Base-by-base conservation (phyloP, 2,113 vertebrate genomes). In the Lycaon pictus region DNA sequence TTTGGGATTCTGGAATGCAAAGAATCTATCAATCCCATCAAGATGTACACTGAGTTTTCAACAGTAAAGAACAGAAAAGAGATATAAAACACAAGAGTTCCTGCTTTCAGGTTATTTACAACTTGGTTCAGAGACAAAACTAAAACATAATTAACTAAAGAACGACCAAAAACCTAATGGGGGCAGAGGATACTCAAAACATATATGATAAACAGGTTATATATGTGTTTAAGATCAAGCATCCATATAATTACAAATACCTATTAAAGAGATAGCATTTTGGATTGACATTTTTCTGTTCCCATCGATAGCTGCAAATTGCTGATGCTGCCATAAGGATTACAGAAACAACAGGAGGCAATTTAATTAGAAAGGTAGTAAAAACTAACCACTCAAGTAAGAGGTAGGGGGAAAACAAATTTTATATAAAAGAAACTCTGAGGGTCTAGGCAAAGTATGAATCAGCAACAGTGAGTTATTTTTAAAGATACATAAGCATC, bases 251-350 rank as follows among this genome's bases (percentile, higher is more conserved):
- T 60, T 80, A 74, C 56, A 88, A 91, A 77, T 56, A 58, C 32
- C 65, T 65, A 58, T 77, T 94, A 72, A 60, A 90, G 58, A 80
- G 93, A 85, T 1, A 37, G 53, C 56, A 76, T n/a, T 80, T 69
- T 67, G 76, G 81, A 67, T 17, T 76, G 95, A 80, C 85, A 76
- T 71, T 93, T 90, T 82, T 88, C 71, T 74, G 37, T 63, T 72
- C 65, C 72, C 20, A 4, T 10, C 76, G 81, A 96, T 17, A 56
- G 82, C 0, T 60, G 58, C 92, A 53, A 95, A 97, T 27, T 85
- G 69, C 89, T 93, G 90, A 69, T 48, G 56, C 51, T 11, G 23
- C 43, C 20, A 0, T 25, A 55, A 96, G 48, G 72, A 76, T 55
- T 60, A 82, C 0, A 69, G 93, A 81, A 56, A 85, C n/a, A 90